Evolutionary conservation across 2,888 invertebrate species (phyloP).

Genomic region (Plagodis dolabraria): DNA sequence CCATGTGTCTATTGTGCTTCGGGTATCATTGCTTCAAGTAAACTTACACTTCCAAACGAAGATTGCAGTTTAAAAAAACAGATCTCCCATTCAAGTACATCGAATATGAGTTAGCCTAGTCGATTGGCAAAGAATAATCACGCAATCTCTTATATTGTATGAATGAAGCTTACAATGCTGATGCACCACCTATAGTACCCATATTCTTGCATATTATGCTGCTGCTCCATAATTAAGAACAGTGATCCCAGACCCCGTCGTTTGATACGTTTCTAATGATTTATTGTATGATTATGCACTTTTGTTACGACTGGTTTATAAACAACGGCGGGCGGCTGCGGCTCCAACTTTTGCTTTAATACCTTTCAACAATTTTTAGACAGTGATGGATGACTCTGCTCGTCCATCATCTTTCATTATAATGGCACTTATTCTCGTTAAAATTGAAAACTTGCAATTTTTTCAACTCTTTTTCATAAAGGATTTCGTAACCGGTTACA

Average conservation of each 20-base stretch:
- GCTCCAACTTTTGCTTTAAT: conserved; percentile 13
- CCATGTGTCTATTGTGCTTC: too few relatives aligned
- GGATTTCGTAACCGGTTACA: neutral
- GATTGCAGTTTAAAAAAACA: too few relatives aligned
- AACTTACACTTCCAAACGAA: too few relatives aligned
- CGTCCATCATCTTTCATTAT: conserved; percentile 13
- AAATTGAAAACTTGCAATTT: neutral
- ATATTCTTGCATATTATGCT: neutral
- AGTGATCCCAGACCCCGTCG: neutral
- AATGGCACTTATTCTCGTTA: conserved; percentile 4
- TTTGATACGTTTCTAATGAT: neutral
- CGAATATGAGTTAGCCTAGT: too few relatives aligned
- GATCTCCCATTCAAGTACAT: too few relatives aligned
- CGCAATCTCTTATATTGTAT: too few relatives aligned
- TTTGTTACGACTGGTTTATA: conserved; percentile 8
- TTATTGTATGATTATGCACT: conserved; percentile 7
- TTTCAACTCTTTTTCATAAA: neutral
- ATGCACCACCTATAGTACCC: neutral
- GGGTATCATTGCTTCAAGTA: too few relatives aligned
- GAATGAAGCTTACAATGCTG: too few relatives aligned
- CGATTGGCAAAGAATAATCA: too few relatives aligned
- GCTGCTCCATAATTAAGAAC: neutral
- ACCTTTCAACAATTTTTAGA: conserved; percentile 18
- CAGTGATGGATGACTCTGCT: conserved; percentile 15
- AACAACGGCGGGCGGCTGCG: conserved; percentile 1